Conservation (phyloP, 2,797 vertebrate species). For the Coluber constrictor region DNA sequence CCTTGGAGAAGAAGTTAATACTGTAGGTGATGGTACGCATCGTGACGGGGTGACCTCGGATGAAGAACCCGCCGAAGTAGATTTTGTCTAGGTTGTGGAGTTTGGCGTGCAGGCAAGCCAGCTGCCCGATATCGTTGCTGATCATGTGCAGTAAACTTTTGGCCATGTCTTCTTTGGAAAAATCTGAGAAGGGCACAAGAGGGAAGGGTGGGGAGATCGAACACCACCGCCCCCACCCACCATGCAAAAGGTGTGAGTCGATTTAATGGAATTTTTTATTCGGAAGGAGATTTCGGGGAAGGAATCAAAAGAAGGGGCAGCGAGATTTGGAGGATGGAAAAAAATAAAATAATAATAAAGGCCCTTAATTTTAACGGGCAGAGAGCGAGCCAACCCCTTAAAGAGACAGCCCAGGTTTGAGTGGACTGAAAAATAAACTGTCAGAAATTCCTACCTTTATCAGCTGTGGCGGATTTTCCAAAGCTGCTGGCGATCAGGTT, state of each 20-base stretch:
- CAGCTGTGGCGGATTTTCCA: slow-evolving; percentile 90
- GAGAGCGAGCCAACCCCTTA: no score
- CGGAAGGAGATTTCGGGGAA: not conserved
- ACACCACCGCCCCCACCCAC: not conserved
- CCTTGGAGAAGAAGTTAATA: slow-evolving; percentile 99
- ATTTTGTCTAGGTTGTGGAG: slow-evolving; percentile 88
- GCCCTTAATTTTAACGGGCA: not conserved
- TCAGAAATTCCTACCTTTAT: slow-evolving; percentile 79
- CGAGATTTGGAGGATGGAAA: not conserved
- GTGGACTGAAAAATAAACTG: not conserved
- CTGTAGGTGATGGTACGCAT: slow-evolving; percentile 99
- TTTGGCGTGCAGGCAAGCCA: slow-evolving; percentile 92
- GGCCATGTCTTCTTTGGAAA: slow-evolving; percentile 97
- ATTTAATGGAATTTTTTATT: not conserved
- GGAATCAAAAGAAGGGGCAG: not conserved
- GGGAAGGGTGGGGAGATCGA: not conserved
- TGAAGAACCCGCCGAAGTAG: slow-evolving; percentile 98
- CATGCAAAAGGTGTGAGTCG: not conserved
- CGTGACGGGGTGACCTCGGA: slow-evolving; percentile 93
- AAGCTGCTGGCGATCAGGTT: slow-evolving; percentile 97
- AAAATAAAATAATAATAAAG: not conserved
- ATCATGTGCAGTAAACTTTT: slow-evolving; percentile 99
- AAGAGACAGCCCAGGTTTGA: not conserved
- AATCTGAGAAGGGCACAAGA: slow-evolving; percentile 72
- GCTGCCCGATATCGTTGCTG: slow-evolving; percentile 98